phyloP scores from a whole-genome alignment of 2,113 vertebrate genomes.

The Xyrauchen texanus region DNA sequence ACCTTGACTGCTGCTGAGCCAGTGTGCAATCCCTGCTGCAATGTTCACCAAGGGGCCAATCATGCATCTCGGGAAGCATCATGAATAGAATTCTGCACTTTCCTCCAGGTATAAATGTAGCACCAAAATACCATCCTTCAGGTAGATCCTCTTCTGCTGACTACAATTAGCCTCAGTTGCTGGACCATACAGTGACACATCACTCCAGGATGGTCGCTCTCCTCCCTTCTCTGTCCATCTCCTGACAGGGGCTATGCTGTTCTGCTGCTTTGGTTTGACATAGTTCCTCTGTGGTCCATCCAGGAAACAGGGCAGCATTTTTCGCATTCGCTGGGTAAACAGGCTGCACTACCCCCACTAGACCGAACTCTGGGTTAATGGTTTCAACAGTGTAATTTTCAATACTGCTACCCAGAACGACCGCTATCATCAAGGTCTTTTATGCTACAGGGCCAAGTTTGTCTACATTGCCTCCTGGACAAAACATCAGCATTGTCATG shows the following conservation, averaged over 20 bases:
- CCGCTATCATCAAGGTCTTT: not conserved
- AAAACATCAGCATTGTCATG: conserved; percentile 40
- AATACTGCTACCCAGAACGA: not conserved
- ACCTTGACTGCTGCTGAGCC: too few relatives aligned
- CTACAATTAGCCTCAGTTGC: too few relatives aligned
- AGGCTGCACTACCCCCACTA: not conserved
- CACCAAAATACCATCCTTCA: too few relatives aligned
- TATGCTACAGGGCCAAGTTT: conserved; percentile 41
- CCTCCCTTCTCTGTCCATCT: not conserved
- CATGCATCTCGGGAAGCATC: too few relatives aligned
- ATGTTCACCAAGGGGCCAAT: too few relatives aligned
- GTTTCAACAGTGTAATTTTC: not conserved
- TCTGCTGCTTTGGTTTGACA: not conserved
- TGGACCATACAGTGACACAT: not conserved
- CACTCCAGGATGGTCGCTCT: not conserved
- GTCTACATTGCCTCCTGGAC: conserved; percentile 6
- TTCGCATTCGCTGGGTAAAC: not conserved
- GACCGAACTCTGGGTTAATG: not conserved
- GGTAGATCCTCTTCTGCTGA: too few relatives aligned
- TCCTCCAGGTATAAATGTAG: too few relatives aligned
- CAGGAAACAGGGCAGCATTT: not conserved
- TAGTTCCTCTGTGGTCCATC: not conserved
- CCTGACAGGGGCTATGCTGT: not conserved
- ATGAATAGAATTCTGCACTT: too few relatives aligned
- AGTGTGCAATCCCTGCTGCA: too few relatives aligned